A percentile compares a stretch with the other conserved stretches of the same genome.
phyloP scores from a whole-genome alignment of 2,113 vertebrate species.

The Odontophorus gujanensis region DNA sequence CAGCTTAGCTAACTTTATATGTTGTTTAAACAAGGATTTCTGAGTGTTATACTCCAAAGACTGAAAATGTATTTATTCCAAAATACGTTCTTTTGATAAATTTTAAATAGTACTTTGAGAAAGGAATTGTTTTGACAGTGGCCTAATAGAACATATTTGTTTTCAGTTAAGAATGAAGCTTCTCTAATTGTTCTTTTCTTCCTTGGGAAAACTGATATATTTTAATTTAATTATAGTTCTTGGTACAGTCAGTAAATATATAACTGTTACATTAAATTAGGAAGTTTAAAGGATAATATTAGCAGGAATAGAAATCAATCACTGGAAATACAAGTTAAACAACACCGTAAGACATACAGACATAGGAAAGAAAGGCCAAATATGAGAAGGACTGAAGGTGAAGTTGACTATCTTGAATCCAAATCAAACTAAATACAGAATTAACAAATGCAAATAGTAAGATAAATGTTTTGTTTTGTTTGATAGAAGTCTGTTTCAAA shows the following conservation, averaged over 20 bases:
- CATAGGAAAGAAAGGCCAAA: not conserved
- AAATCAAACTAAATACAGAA: not conserved
- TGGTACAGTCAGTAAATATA: not conserved
- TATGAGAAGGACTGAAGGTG: not conserved
- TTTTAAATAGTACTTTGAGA: not conserved
- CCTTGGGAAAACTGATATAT: not conserved
- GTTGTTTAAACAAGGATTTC: not conserved
- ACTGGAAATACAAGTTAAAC: not conserved
- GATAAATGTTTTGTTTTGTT: not conserved
- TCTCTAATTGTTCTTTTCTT: not conserved
- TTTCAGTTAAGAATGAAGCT: not conserved
- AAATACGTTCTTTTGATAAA: fast-evolving
- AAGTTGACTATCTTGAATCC: not conserved
- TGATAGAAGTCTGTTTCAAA: not conserved
- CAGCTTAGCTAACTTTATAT: not conserved
- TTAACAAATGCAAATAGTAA: not conserved
- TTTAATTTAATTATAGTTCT: not conserved
- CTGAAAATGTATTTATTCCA: not conserved
- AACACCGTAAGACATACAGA: not conserved
- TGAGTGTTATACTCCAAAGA: not conserved
- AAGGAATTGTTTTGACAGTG: not conserved
- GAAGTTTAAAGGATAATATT: not conserved
- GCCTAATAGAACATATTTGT: not conserved
- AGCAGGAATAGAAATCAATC: not conserved
- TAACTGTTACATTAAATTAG: not conserved